phyloP scores from a whole-genome alignment of 2,888 invertebrate species.

The Quadriops clusia region DNA sequence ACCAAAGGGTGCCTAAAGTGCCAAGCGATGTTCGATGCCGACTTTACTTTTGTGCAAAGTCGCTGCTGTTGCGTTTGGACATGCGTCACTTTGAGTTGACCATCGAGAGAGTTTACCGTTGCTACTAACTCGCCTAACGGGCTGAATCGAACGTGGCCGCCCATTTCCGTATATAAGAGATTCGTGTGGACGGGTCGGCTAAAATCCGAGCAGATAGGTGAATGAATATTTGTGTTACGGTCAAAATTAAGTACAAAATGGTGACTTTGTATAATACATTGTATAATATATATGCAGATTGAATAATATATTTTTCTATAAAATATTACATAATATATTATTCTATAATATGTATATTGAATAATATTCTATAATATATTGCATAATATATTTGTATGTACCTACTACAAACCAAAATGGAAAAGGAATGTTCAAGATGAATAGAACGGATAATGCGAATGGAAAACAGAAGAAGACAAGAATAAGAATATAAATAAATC shows the following conservation, averaged over 20 bases:
- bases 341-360: slow-evolving; percentile 2
- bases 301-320: too few relatives aligned
- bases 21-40: slow-evolving; percentile 51
- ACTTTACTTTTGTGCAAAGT: slow-evolving; percentile 40
- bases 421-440: too few relatives aligned
- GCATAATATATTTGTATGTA: too few relatives aligned
- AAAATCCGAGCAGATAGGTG: too few relatives aligned
- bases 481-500: too few relatives aligned
- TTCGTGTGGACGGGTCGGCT: slow-evolving; percentile 50
- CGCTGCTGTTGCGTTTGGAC: slow-evolving; percentile 44
- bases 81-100: slow-evolving; percentile 51
- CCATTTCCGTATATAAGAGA: slow-evolving; percentile 52
- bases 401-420: too few relatives aligned
- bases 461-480: too few relatives aligned
- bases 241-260: too few relatives aligned
- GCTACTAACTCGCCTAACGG: slow-evolving; percentile 53
- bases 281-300: too few relatives aligned
- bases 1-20: slow-evolving; percentile 50
- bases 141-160: slow-evolving; percentile 48
- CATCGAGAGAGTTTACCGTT: slow-evolving; percentile 53
- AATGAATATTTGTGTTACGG: too few relatives aligned
- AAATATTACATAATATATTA: slow-evolving; percentile 6
- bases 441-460: slow-evolving; percentile 3
- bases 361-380: too few relatives aligned
- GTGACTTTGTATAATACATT: too few relatives aligned